These are phyloP conservation scores for Excalfactoria chinensis DNA, from an alignment of 2,113 vertebrate genomes.

Conservation along the genomic window DNA sequence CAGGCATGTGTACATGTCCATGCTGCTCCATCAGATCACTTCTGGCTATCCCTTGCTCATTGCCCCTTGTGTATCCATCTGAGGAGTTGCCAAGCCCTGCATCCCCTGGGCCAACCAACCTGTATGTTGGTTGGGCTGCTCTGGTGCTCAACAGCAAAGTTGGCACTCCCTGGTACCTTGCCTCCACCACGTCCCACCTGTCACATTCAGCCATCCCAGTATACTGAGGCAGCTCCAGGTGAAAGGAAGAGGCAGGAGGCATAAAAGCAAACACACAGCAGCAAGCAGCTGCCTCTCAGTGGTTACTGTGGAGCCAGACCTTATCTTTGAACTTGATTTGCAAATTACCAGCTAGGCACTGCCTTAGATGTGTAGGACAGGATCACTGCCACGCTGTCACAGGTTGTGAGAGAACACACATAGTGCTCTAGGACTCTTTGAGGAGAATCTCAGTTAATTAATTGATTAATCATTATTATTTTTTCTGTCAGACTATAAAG, in stretches of 20 bases:
- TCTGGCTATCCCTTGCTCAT: no score
- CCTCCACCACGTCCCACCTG: background rate
- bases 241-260: background rate
- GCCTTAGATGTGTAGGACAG: conserved; percentile 43
- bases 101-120: rapidly evolving
- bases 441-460: conserved; percentile 14
- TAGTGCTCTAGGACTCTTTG: background rate
- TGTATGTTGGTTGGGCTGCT: background rate
- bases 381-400: conserved; percentile 23
- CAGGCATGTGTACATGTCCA: background rate
- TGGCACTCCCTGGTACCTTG: background rate
- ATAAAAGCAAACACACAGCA: background rate
- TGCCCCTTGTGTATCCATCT: rapidly evolving
- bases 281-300: background rate
- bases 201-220: background rate
- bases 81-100: rapidly evolving
- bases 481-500: background rate
- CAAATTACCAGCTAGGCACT: conserved; percentile 3
- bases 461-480: conserved; percentile 37
- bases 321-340: conserved; percentile 46
- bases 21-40: background rate
- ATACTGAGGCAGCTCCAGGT: background rate
- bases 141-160: rapidly evolving
- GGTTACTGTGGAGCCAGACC: background rate
- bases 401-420: background rate